Evolutionary conservation across 2,797 vertebrate genomes (phyloP), one percentile per base, ranked within the genome.

Genomic region (Parauchenoglanis ngamensis): DNA sequence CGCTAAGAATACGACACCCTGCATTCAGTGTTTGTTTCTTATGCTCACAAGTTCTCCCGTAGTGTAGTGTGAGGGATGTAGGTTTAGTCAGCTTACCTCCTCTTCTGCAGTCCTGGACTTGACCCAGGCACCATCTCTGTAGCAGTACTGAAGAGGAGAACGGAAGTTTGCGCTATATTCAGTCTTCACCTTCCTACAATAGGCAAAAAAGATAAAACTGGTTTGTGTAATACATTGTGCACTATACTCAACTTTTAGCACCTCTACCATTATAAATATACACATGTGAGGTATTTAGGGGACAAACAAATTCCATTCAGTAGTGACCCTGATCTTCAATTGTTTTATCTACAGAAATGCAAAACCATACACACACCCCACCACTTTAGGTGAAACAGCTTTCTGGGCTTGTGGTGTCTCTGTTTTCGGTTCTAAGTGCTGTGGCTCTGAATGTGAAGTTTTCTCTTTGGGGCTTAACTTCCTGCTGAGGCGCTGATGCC

Each of bases 111-210:
- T 68, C 56, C 72, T 84, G 59, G 79, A 52, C 80, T 90, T 91
- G 79, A 93, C 92, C 96, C 96, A 97, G 65, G 85, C 90, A 88
- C 96, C 96, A n/a, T 96, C 94, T 94, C 93, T 96, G 88, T 96
- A 97, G 44, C 93, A 91, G 92, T 97, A 97, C 23, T 96, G 95
- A 83, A 94, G 88, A 40, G 97, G 97, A 89, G 97, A 96, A 87
- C 95, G 93, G 93, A 96, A 97, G 88, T 96, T 97, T 88, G 96
- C 94, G 90, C 93, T 95, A 89, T 97, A 97, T 91, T 97, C 97
- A 70, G 96, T 96, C 90, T 95, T 97, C 90, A 95, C 89, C 88
- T 94, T 97, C 92, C 97, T 97, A 93, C 75, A 88, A 78, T 68
- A 79, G 84, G n/a, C 3, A 65, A 25, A 7, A 63, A 63, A 21